Conservation (phyloP, 2,113 vertebrate genomes). For the Urocitellus parryii region DNA sequence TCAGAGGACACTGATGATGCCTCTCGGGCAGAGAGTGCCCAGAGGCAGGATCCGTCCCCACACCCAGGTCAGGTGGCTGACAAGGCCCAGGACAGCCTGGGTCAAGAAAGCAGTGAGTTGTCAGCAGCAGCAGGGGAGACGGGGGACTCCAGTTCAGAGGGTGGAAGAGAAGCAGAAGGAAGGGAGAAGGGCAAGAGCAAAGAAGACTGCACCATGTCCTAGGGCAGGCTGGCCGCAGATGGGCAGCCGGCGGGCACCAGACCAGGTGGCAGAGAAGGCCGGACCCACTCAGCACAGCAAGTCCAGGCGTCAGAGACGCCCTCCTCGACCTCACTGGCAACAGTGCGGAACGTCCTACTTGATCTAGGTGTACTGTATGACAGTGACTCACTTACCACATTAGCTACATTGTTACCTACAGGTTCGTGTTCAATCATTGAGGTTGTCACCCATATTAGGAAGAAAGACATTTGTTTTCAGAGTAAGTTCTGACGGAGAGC, state of each 20-base stretch:
- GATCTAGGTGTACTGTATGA: neutral
- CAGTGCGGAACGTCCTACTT: neutral
- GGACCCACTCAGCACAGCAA: slow-evolving; percentile 30
- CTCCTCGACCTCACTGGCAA: neutral
- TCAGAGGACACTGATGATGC: neutral
- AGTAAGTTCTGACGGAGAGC: neutral
- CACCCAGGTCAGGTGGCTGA: neutral
- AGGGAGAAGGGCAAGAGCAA: slow-evolving; percentile 89
- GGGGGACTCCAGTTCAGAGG: slow-evolving; percentile 35
- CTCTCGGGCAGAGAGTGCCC: rapidly evolving
- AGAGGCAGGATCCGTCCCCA: neutral
- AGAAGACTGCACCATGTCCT: slow-evolving; percentile 94
- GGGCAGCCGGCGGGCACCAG: neutral
- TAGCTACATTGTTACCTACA: neutral
- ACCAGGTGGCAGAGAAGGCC: neutral
- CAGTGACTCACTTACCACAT: neutral
- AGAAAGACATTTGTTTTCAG: neutral
- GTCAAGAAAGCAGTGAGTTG: neutral
- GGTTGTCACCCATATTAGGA: neutral
- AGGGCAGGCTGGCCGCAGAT: neutral
- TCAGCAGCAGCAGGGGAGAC: slow-evolving; percentile 5
- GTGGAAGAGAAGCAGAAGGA: slow-evolving; percentile 76
- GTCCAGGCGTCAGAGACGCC: neutral
- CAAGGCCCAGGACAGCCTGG: neutral
- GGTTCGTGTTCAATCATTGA: slow-evolving; percentile 23